phyloP scores from a whole-genome alignment of 2,888 invertebrate genomes.

The Brachycybe producta region DNA sequence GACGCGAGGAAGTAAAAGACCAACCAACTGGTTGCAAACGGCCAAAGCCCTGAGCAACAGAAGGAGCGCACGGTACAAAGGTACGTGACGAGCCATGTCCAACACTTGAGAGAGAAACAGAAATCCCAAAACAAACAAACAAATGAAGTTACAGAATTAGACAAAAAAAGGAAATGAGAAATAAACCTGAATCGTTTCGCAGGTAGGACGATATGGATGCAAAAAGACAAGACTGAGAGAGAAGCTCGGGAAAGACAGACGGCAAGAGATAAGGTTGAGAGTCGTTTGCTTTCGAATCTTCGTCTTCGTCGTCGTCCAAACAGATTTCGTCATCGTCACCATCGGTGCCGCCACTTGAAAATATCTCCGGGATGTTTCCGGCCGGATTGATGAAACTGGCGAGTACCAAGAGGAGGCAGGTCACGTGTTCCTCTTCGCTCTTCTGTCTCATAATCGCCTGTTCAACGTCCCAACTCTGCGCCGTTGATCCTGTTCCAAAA shows the following conservation, averaged over 20 bases:
- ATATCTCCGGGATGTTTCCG: conserved; percentile 27
- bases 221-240: conserved; percentile 69
- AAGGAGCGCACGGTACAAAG: conserved; percentile 73
- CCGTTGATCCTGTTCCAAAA: conserved; percentile 88
- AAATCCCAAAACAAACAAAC: conserved; percentile 15
- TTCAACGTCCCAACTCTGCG: conserved; percentile 93
- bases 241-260: conserved; percentile 55
- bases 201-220: conserved; percentile 80
- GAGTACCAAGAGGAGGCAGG: conserved; percentile 59
- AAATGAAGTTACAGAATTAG: neutral
- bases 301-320: conserved; percentile 8
- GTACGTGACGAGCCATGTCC: conserved; percentile 94
- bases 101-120: conserved; percentile 56
- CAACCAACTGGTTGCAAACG: conserved; percentile 45
- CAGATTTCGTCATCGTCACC: conserved; percentile 2
- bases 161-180: neutral
- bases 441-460: conserved; percentile 78
- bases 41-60: conserved; percentile 65
- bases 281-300: conserved; percentile 5
- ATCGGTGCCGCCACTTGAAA: too few relatives aligned
- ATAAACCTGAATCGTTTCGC: conserved; percentile 71
- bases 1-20: conserved; percentile 47
- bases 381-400: conserved; percentile 74
- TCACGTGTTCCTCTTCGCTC: conserved; percentile 87
- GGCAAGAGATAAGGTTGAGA: conserved; percentile 42